Evolutionary conservation across 2,888 invertebrate genomes (phyloP).

Genomic region (Monopis laevigella): DNA sequence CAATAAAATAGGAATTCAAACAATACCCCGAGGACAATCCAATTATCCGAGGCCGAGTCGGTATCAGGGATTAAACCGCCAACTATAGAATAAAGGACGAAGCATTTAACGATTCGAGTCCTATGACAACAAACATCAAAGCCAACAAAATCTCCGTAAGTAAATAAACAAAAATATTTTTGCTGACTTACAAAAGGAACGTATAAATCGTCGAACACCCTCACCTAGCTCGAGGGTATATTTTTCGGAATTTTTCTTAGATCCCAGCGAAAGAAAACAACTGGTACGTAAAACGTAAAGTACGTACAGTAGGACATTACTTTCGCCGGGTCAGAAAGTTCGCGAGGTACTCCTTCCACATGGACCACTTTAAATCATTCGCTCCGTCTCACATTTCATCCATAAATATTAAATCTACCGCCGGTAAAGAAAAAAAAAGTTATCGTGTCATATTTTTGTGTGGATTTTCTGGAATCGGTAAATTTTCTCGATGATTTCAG

Average conservation of each 20-base stretch:
- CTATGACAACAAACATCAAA: conserved; percentile 55
- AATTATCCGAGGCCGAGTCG: background rate
- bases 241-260: conserved; percentile 43
- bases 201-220: conserved; percentile 52
- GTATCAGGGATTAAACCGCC: conserved; percentile 7
- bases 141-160: conserved; percentile 51
- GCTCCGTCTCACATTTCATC: conserved; percentile 63
- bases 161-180: conserved; percentile 59
- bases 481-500: conserved; percentile 60
- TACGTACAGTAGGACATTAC: conserved; percentile 41
- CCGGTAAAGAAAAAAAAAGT: conserved; percentile 55
- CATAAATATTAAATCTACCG: conserved; percentile 65
- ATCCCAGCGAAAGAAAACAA: conserved; percentile 46
- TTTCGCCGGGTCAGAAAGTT: conserved; percentile 64
- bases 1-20: no score
- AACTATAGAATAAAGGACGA: conserved; percentile 12
- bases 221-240: conserved; percentile 50
- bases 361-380: conserved; percentile 64
- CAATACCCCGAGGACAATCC: background rate
- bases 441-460: conserved; percentile 52
- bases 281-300: conserved; percentile 58
- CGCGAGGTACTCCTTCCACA: conserved; percentile 61
- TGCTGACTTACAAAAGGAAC: conserved; percentile 47
- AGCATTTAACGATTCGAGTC: conserved; percentile 16
- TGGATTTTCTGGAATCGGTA: conserved; percentile 61